These are phyloP conservation scores for Ophioderma brevispina DNA, from an alignment of 35 echinoderm and acorn worm species.

Conservation along the genomic window DNA sequence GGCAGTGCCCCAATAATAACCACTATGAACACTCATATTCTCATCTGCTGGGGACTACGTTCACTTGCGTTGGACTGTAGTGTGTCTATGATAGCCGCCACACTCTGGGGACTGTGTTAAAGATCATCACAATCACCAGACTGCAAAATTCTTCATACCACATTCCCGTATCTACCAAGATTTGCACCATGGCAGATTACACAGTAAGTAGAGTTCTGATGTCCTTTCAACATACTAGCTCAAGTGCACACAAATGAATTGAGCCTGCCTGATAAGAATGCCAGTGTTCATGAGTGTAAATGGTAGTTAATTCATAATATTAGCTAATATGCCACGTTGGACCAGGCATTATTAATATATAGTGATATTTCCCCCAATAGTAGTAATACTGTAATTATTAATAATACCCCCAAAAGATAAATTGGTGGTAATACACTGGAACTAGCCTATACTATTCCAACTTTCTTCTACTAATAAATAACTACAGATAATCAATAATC, in stretches of 20 bases:
- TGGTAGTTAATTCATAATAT: constrained; percentile 7
- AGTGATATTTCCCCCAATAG: neutral
- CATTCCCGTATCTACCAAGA: too few relatives aligned
- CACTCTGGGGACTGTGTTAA: too few relatives aligned
- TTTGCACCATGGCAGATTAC: too few relatives aligned
- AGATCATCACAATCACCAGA: too few relatives aligned
- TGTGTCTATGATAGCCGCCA: too few relatives aligned
- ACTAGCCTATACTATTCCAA: neutral
- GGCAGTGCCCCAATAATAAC: neutral
- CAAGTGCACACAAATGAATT: too few relatives aligned
- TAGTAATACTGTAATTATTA: constrained; percentile 15
- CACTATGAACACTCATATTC: neutral
- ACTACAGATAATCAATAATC: neutral
- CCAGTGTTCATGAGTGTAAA: neutral
- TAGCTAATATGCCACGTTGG: constrained; percentile 3
- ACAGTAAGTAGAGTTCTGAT: too few relatives aligned
- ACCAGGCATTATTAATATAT: neutral
- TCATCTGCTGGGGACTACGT: neutral
- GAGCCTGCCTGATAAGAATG: too few relatives aligned
- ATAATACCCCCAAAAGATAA: neutral
- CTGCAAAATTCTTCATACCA: too few relatives aligned
- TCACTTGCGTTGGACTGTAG: too few relatives aligned
- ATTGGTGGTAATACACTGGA: constrained; percentile 3
- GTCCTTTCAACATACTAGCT: too few relatives aligned
- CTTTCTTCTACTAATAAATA: neutral